Conservation (phyloP, 2,113 vertebrate species). For the Hippotragus niger region DNA sequence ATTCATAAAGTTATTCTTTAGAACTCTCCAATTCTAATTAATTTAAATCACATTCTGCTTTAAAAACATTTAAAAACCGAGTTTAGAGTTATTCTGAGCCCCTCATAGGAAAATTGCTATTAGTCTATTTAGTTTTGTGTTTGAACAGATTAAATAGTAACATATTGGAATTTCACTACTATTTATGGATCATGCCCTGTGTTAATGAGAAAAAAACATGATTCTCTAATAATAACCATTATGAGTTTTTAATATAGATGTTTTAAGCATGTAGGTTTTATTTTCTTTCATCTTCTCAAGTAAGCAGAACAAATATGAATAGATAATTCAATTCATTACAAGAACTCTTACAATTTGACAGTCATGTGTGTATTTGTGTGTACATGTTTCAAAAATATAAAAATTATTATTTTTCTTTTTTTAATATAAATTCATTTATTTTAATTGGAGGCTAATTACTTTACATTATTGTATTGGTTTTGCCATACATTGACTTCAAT, state of each 20-base stretch:
- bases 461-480: no score
- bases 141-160: neutral
- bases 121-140: conserved; percentile 8
- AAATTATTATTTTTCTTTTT: neutral
- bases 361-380: neutral
- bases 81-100: neutral
- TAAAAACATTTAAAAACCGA: neutral
- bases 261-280: neutral
- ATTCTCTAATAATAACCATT: neutral
- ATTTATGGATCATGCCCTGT: neutral
- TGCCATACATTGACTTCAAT: no score
- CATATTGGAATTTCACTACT: neutral
- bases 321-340: neutral
- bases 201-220: neutral
- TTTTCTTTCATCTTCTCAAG: neutral
- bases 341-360: neutral
- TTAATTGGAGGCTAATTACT: no score
- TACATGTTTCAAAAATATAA: neutral
- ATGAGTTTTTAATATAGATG: neutral
- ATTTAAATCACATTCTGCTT: conserved; percentile 1
- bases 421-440: no score
- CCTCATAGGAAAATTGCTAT: neutral
- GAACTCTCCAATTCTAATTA: neutral
- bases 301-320: neutral
- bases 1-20: neutral